Conservation (phyloP, 2,797 vertebrate genomes). For the Mareca penelope region DNA sequence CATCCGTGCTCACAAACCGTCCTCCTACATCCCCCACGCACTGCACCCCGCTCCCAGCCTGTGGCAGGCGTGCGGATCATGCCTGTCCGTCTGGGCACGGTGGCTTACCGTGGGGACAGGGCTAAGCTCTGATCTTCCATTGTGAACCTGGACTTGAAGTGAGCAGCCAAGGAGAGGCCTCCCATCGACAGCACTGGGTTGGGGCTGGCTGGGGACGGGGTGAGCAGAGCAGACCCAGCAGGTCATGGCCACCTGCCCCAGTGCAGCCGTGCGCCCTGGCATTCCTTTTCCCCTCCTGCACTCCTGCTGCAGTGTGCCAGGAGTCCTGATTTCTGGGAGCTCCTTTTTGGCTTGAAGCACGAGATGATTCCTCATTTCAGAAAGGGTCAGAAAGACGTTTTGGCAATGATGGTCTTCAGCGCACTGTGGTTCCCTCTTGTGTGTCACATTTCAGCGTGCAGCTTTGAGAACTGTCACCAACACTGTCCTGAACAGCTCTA, state of each 20-base stretch:
- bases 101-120: background rate
- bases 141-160: background rate
- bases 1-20: background rate
- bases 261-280: too few relatives aligned
- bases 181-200: background rate
- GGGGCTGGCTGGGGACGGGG: background rate
- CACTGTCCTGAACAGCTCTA: too few relatives aligned
- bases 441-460: background rate
- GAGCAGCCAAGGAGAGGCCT: background rate
- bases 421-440: background rate
- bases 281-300: background rate
- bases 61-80: rapidly evolving
- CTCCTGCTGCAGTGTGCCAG: background rate
- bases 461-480: background rate
- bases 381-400: background rate
- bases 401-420: background rate
- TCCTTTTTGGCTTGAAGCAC: background rate
- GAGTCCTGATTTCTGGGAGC: background rate
- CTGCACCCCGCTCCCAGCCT: background rate
- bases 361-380: background rate
- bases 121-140: background rate
- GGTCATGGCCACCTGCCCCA: background rate
- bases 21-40: background rate
- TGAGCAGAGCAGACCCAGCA: background rate
- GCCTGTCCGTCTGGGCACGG: background rate